Evolutionary conservation across 64 coral and sea anemone species (phyloP).

Genomic region (Hydrozoanthus tunicans): DNA sequence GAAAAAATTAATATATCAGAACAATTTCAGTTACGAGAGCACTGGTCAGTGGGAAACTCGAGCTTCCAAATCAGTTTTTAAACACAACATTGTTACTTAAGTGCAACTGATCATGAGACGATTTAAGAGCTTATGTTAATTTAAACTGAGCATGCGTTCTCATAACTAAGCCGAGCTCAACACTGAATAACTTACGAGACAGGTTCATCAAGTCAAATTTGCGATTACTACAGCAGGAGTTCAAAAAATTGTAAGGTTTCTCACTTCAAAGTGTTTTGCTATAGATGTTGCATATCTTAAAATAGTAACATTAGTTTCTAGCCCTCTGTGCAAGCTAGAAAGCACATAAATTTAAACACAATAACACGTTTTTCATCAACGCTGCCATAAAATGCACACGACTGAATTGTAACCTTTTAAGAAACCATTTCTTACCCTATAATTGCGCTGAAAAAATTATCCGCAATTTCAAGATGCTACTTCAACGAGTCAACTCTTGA

Average conservation of each 20-base stretch:
- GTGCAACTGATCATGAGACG: too few relatives aligned
- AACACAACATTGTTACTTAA: too few relatives aligned
- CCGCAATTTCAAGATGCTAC: neutral
- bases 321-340: neutral
- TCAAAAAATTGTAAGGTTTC: neutral
- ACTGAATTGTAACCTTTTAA: neutral
- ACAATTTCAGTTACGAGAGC: too few relatives aligned
- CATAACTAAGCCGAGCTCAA: neutral
- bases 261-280: neutral
- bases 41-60: too few relatives aligned
- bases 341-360: neutral
- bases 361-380: neutral
- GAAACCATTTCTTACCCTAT: neutral
- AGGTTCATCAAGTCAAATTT: neutral
- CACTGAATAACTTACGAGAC: neutral
- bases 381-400: neutral
- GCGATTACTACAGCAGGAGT: neutral
- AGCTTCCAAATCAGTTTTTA: too few relatives aligned
- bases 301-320: neutral
- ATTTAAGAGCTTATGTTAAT: too few relatives aligned
- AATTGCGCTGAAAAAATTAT: neutral
- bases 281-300: neutral
- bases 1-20: neutral
- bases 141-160: neutral
- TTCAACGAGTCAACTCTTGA: neutral